phyloP scores from a whole-genome alignment of 2,113 vertebrate species.

The Anhinga anhinga region DNA sequence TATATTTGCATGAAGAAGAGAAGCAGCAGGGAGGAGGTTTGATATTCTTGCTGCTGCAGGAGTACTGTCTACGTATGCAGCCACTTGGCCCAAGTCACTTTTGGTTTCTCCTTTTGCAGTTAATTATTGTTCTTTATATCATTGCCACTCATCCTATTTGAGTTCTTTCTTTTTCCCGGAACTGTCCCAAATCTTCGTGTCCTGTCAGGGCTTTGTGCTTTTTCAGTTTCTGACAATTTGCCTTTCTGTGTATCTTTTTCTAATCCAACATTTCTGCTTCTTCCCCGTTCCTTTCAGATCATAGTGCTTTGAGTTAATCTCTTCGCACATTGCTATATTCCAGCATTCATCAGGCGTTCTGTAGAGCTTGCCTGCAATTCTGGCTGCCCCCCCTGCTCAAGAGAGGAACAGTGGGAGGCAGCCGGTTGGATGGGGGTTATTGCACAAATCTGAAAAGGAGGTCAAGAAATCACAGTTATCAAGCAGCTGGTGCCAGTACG shows the following conservation, averaged over 20 bases:
- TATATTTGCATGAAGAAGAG: background rate
- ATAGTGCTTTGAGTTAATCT: background rate
- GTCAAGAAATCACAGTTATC: background rate
- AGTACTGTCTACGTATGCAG: background rate
- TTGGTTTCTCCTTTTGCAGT: background rate
- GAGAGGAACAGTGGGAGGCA: background rate
- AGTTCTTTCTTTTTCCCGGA: background rate
- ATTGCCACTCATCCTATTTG: background rate
- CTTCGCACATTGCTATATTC: background rate
- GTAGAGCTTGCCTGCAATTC: background rate
- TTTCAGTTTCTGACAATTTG: background rate
- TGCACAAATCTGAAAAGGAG: background rate
- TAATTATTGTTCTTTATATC: background rate
- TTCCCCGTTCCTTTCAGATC: background rate
- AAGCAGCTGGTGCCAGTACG: background rate
- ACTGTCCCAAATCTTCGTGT: background rate
- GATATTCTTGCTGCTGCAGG: background rate
- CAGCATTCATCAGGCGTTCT: background rate
- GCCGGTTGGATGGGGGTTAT: background rate
- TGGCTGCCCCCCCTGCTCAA: background rate
- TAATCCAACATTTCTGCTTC: background rate
- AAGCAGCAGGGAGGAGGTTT: background rate
- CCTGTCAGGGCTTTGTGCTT: background rate
- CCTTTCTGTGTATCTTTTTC: background rate
- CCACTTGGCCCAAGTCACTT: background rate